Evolutionary conservation across 2,888 invertebrate species (phyloP).

Genomic region (Stictocephala bisonia): DNA sequence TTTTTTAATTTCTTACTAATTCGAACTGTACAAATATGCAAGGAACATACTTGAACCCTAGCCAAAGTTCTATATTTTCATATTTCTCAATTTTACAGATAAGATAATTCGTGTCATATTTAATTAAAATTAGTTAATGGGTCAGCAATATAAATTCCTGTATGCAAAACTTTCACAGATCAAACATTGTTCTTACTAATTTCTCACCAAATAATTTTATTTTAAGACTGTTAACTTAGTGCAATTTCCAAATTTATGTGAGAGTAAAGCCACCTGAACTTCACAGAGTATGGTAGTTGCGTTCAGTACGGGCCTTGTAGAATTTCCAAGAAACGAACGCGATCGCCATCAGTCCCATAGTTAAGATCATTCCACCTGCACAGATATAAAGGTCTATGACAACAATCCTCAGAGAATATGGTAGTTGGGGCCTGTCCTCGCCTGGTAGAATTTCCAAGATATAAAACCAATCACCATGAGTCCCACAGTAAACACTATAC

Average conservation of each 20-base stretch:
- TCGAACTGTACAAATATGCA: too few species aligned
- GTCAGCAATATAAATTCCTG: too few species aligned
- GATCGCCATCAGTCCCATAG: conserved; percentile 81
- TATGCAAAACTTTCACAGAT: too few species aligned
- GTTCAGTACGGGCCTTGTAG: conserved; percentile 87
- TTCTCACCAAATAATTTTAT: too few species aligned
- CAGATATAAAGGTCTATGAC: neutral
- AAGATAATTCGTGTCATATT: too few species aligned
- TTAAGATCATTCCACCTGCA: conserved; percentile 84
- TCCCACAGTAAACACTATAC: conserved; percentile 84
- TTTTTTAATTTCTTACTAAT: too few species aligned
- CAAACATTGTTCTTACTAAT: too few species aligned
- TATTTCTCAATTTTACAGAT: too few species aligned
- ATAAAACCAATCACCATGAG: conserved; percentile 84
- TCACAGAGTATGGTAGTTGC: conserved; percentile 92
- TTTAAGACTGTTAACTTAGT: too few species aligned
- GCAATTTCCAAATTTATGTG: neutral
- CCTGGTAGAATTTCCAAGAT: conserved; percentile 89
- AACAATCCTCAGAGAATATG: conserved; percentile 79
- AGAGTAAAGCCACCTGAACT: conserved; percentile 51
- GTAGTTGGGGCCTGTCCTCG: conserved; percentile 88
- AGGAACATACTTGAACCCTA: too few species aligned
- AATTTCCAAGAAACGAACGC: conserved; percentile 87
- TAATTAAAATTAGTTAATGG: too few species aligned
- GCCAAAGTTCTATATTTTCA: too few species aligned